Percentiles rank a stretch among this genome's conserved stretches.
phyloP scores from a whole-genome alignment of 2,113 vertebrate genomes.

The Neogobius melanostomus region DNA sequence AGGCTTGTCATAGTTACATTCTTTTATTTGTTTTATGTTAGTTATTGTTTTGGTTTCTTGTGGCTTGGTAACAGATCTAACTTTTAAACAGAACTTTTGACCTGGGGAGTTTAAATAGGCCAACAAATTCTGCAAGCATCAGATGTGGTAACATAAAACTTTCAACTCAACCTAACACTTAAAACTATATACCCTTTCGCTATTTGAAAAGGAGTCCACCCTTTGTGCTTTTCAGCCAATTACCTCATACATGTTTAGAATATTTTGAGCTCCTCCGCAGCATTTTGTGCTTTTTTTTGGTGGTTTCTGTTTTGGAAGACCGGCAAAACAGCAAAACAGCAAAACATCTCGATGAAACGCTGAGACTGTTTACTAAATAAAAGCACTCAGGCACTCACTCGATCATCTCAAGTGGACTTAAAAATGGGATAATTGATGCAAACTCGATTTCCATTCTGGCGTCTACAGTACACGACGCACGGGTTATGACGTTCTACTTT shows the following conservation, averaged over 20 bases:
- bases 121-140: no score
- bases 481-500: conserved; percentile 30
- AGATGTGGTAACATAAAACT: neutral
- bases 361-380: conserved; percentile 13
- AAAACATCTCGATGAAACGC: neutral
- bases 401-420: conserved; percentile 21
- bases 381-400: conserved; percentile 2
- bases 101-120: no score
- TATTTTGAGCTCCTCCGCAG: neutral
- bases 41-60: no score
- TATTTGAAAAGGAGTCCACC: neutral
- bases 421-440: conserved; percentile 4
- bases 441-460: conserved; percentile 14
- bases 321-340: conserved; percentile 2
- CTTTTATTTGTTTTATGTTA: no score
- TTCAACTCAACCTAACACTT: neutral
- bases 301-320: neutral
- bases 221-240: neutral
- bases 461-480: conserved; percentile 20
- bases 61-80: no score
- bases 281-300: neutral
- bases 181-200: neutral
- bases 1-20: no score
- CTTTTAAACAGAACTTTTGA: no score
- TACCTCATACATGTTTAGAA: conserved; percentile 1